Conservation (phyloP, 2,888 invertebrate species). For the Caenorhabditis drosophilae region DNA sequence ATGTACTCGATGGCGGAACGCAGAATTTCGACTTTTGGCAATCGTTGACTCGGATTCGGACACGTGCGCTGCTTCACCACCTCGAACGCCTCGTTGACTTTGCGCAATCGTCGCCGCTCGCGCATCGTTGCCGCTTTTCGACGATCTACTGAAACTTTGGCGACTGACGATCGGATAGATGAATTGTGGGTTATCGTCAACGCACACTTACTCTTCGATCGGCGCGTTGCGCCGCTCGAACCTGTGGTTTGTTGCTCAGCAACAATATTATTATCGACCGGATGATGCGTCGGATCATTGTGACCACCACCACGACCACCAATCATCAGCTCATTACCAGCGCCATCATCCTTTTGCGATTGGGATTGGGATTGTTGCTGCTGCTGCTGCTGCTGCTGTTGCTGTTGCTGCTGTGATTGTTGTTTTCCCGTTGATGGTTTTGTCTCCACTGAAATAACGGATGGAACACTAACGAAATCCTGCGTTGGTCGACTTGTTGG, state of each 20-base stretch:
- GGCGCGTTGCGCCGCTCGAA: neutral
- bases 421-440: neutral
- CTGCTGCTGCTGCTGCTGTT: slow-evolving; percentile 1
- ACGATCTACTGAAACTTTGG: slow-evolving; percentile 82
- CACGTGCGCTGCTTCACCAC: slow-evolving; percentile 88
- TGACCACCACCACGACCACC: too few species aligned
- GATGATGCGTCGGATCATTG: neutral
- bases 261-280: slow-evolving; percentile 2
- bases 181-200: too few species aligned
- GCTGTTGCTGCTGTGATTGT: neutral
- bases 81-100: slow-evolving; percentile 98
- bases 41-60: slow-evolving; percentile 90
- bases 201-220: neutral
- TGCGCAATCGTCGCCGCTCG: slow-evolving; percentile 87
- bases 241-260: neutral
- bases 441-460: slow-evolving; percentile 7
- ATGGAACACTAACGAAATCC: slow-evolving; percentile 14
- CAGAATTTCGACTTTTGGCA: slow-evolving; percentile 96
- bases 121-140: slow-evolving; percentile 95
- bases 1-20: slow-evolving; percentile 97
- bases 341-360: slow-evolving; percentile 17
- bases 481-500: slow-evolving; percentile 5
- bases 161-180: too few species aligned
- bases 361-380: slow-evolving; percentile 9
- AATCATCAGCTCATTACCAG: too few species aligned